phyloP scores from a whole-genome alignment of 2,888 invertebrate genomes.

The Diloba caeruleocephala region DNA sequence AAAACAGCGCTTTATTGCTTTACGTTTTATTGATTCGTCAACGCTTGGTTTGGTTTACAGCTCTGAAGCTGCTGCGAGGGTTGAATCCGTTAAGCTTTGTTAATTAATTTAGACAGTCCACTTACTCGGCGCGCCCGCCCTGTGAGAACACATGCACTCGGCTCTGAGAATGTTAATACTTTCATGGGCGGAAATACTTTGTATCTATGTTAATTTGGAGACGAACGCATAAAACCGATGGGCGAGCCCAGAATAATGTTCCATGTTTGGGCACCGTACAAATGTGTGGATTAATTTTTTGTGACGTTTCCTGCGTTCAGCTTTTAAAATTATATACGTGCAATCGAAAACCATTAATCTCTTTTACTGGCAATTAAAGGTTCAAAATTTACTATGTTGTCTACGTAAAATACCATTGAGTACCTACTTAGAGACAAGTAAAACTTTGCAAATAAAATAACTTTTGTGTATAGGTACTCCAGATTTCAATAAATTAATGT shows the following conservation, averaged over 20 bases:
- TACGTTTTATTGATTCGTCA: constrained; percentile 60
- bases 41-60: constrained; percentile 63
- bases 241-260: constrained; percentile 61
- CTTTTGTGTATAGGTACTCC: neutral
- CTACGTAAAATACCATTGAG: neutral
- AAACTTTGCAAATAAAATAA: neutral
- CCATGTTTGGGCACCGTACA: constrained; percentile 57
- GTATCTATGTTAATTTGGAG: constrained; percentile 74
- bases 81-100: constrained; percentile 70
- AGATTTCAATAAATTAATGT: constrained; percentile 17
- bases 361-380: constrained; percentile 4
- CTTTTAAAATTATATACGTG: constrained; percentile 36
- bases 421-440: too few species aligned
- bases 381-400: constrained; percentile 17
- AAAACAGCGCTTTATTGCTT: constrained; percentile 73
- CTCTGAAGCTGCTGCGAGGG: constrained; percentile 72
- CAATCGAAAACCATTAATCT: constrained; percentile 42
- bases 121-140: constrained; percentile 73
- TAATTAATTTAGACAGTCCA: constrained; percentile 87
- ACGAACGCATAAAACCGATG: constrained; percentile 65
- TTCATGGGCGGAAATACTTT: constrained; percentile 77
- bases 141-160: constrained; percentile 73
- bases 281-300: constrained; percentile 68
- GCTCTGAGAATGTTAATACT: constrained; percentile 69
- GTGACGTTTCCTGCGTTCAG: constrained; percentile 69